These are phyloP conservation scores for Rhabdomys dilectus DNA, from an alignment of 2,113 vertebrate genomes.

Conservation along the genomic window DNA sequence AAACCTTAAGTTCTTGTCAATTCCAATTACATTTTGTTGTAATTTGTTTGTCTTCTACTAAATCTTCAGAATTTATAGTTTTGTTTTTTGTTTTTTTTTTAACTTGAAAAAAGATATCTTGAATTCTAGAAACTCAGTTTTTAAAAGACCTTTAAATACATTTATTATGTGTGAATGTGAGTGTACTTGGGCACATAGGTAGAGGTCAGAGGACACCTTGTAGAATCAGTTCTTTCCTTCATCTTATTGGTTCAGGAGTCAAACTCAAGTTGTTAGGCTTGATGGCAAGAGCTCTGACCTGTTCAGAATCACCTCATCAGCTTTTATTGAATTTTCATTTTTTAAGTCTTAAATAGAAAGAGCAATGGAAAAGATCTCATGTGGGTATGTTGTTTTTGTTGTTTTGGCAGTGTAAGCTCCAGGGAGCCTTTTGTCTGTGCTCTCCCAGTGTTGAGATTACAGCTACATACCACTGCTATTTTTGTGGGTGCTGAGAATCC, in stretches of 20 bases:
- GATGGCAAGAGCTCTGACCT: background rate
- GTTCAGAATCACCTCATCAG: background rate
- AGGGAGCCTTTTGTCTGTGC: background rate
- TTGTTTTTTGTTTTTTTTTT: background rate
- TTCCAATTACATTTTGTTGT: background rate
- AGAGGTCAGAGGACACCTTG: background rate
- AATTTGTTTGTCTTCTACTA: background rate
- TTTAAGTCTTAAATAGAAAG: background rate
- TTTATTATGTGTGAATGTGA: background rate
- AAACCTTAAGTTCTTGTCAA: background rate
- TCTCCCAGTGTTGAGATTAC: background rate
- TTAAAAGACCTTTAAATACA: background rate
- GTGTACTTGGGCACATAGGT: background rate
- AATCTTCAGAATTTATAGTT: background rate
- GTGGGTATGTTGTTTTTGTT: background rate
- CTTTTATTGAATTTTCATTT: background rate
- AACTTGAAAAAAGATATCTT: background rate
- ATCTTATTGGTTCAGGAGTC: background rate
- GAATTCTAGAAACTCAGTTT: background rate
- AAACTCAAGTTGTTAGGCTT: background rate
- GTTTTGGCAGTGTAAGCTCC: background rate
- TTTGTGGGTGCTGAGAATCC: background rate
- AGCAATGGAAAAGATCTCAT: background rate
- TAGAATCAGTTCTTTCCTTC: background rate
- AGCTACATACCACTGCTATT: background rate